A percentile compares a stretch with the other conserved stretches of the same genome.
These are phyloP conservation scores for Formica exsecta DNA, from an alignment of 1,140 invertebrate genomes.

Conservation along the genomic window DNA sequence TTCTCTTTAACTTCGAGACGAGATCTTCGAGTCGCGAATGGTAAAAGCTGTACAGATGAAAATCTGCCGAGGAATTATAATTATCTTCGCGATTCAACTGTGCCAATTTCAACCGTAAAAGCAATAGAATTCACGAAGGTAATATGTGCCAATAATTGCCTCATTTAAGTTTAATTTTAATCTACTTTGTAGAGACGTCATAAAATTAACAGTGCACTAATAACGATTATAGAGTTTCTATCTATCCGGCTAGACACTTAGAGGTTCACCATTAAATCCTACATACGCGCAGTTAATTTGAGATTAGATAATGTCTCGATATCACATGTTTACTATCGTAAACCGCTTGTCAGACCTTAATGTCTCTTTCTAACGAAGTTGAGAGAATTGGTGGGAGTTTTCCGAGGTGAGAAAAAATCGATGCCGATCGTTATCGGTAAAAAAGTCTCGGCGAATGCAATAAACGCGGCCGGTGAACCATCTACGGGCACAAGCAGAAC, in stretches of 20 bases:
- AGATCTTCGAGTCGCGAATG: background rate
- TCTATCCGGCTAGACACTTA: background rate
- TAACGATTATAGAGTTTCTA: background rate
- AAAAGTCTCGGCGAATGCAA: conserved; percentile 17
- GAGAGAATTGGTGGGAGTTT: background rate
- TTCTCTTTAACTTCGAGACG: background rate
- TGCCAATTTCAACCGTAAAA: background rate
- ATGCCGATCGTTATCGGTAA: conserved; percentile 30
- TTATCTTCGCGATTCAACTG: background rate
- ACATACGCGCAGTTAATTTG: conserved; percentile 28
- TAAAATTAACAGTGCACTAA: conserved; percentile 43
- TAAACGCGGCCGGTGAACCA: conserved; percentile 38
- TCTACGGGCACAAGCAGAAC: conserved; percentile 31
- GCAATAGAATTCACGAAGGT: background rate
- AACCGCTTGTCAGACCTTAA: background rate
- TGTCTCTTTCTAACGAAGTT: conserved; percentile 21
- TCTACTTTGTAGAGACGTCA: conserved; percentile 14
- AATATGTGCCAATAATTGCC: background rate
- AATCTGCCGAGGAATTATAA: background rate
- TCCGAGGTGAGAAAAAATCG: conserved; percentile 21
- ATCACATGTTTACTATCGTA: background rate
- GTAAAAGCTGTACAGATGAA: background rate
- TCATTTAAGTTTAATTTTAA: background rate
- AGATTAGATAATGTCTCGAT: conserved; percentile 36
- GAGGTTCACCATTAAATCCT: conserved; percentile 24